Evolutionary conservation across 1,140 invertebrate species (phyloP).

Genomic region (Nephotettix cincticeps): DNA sequence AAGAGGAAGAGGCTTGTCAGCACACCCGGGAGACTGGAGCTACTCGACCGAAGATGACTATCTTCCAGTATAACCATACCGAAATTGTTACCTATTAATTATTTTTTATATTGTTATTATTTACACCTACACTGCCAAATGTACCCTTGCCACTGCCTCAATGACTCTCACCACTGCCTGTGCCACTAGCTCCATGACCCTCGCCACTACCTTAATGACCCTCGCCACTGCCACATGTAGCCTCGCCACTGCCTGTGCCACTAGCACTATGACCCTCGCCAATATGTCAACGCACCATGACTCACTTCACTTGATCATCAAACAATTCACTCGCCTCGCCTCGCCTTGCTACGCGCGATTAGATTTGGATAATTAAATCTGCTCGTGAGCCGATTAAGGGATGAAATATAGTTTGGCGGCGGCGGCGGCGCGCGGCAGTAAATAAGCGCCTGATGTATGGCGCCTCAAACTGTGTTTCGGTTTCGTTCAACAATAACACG

Average conservation of each 20-base stretch:
- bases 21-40: too few relatives aligned
- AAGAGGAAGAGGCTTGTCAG: too few relatives aligned
- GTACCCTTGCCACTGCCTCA: too few relatives aligned
- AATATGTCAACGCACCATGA: neutral
- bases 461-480: conserved; percentile 5
- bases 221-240: conserved; percentile 3
- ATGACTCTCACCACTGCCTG: too few relatives aligned
- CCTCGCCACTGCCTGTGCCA: neutral
- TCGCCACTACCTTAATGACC: too few relatives aligned
- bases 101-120: too few relatives aligned
- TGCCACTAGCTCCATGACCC: too few relatives aligned
- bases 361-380: conserved; percentile 7
- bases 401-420: neutral
- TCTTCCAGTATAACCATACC: too few relatives aligned
- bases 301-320: neutral
- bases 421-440: neutral
- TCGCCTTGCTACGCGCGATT: conserved; percentile 1
- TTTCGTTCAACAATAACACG: neutral
- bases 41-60: too few relatives aligned
- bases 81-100: too few relatives aligned
- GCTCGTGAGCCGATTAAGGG: neutral
- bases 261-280: neutral
- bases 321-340: neutral
- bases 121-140: too few relatives aligned
- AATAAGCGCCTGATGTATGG: neutral